These are phyloP conservation scores for Drosophila mettleri DNA, from an alignment of 2,888 invertebrate species.

Conservation along the genomic window DNA sequence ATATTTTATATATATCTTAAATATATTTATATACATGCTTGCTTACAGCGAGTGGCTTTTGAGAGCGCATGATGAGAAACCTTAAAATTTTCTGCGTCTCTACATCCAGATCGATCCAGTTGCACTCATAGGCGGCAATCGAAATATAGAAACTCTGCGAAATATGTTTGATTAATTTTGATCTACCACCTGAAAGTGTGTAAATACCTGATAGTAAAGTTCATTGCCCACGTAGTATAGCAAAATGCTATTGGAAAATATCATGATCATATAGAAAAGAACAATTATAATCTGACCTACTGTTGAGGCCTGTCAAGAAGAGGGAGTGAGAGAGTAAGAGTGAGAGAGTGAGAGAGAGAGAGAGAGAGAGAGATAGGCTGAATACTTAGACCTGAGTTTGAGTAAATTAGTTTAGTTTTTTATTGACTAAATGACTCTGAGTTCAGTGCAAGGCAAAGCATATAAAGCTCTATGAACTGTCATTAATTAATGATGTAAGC, in stretches of 20 bases:
- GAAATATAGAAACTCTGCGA: slow-evolving; percentile 69
- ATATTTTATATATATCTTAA: background rate
- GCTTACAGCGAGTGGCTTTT: slow-evolving; percentile 74
- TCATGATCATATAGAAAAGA: slow-evolving; percentile 74
- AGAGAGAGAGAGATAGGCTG: no score
- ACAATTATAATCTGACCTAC: slow-evolving; percentile 71
- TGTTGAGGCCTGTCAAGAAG: slow-evolving; percentile 60
- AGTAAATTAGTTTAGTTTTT: no score
- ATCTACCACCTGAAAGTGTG: no score
- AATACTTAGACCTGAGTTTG: background rate
- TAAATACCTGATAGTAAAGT: slow-evolving; percentile 67
- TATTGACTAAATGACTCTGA: no score
- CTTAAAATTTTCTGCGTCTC: slow-evolving; percentile 68
- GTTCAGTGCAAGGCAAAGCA: no score
- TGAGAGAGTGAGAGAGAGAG: no score
- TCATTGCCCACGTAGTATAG: slow-evolving; percentile 80
- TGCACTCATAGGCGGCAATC: slow-evolving; percentile 74
- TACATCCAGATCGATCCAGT: slow-evolving; percentile 77
- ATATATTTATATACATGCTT: background rate
- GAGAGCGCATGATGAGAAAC: slow-evolving; percentile 76
- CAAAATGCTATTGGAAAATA: slow-evolving; percentile 74
- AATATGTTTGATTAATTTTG: background rate
- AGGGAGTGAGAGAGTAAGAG: no score
- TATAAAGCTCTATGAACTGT: no score
- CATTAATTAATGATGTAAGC: no score